Percentiles rank a stretch among this genome's conserved stretches.
Conservation (phyloP, 2,888 invertebrate genomes). For the Epirrita christyi region DNA sequence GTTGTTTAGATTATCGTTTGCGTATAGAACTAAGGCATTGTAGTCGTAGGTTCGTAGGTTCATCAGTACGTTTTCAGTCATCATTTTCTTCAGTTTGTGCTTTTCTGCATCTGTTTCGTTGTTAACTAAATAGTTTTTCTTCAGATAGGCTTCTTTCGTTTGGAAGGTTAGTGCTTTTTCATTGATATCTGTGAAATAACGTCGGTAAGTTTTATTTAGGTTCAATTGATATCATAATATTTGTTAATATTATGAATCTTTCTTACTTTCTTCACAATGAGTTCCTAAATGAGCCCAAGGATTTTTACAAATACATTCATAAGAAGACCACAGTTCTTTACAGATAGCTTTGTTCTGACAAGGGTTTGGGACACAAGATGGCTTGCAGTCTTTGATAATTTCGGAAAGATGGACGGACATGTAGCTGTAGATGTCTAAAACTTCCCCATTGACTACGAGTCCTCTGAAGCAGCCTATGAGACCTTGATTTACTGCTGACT, state of each 20-base stretch:
- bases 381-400: constrained; percentile 96
- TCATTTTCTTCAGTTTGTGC: constrained; percentile 88
- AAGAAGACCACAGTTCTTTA: constrained; percentile 96
- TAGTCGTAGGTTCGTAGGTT: constrained; percentile 95
- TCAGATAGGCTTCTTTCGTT: constrained; percentile 90
- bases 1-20: constrained; percentile 96
- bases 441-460: constrained; percentile 95
- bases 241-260: neutral
- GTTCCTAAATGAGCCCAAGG: constrained; percentile 96
- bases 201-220: neutral
- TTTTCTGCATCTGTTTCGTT: constrained; percentile 86
- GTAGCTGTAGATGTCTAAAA: constrained; percentile 95
- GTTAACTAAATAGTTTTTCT: constrained; percentile 91
- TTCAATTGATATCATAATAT: neutral
- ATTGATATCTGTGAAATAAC: constrained; percentile 90
- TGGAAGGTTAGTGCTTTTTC: constrained; percentile 95
- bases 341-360: constrained; percentile 96
- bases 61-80: constrained; percentile 92
- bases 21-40: constrained; percentile 93
- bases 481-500: constrained; percentile 93
- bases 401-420: constrained; percentile 96
- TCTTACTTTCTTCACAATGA: constrained; percentile 95
- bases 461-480: constrained; percentile 97
- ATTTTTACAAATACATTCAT: constrained; percentile 96
- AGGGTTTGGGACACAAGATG: constrained; percentile 97